These are phyloP conservation scores for Kobus ellipsiprymnus DNA, from an alignment of 2,113 vertebrate genomes.

Conservation along the genomic window DNA sequence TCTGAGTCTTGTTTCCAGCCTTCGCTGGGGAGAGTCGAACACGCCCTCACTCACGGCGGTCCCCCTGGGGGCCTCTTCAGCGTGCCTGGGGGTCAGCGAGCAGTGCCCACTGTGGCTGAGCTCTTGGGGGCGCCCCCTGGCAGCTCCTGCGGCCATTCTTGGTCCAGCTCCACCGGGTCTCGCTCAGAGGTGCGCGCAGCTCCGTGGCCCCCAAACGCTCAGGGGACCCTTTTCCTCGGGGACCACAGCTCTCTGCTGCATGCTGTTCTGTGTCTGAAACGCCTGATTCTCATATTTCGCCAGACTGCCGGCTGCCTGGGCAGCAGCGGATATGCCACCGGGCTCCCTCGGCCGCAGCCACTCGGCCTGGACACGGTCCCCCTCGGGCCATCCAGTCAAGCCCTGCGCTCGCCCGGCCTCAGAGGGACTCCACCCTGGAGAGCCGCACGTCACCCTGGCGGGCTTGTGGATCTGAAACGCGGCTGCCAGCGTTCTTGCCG, in stretches of 20 bases:
- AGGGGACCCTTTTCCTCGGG: background rate
- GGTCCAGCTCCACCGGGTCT: rapidly evolving
- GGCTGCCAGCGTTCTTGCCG: background rate
- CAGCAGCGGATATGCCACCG: background rate
- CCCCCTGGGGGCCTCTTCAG: background rate
- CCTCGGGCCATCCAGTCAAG: background rate
- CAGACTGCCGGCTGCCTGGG: background rate
- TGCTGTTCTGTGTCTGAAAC: background rate
- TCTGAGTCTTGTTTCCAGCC: background rate
- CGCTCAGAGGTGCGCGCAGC: background rate
- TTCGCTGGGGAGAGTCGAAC: background rate
- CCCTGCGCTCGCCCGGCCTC: background rate
- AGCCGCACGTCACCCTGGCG: background rate
- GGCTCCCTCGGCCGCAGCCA: background rate
- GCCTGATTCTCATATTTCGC: background rate
- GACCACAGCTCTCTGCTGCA: background rate
- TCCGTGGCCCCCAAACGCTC: rapidly evolving
- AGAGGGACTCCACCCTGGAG: background rate
- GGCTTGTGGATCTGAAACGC: background rate
- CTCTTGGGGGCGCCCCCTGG: background rate
- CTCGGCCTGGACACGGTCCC: background rate
- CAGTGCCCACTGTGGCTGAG: background rate
- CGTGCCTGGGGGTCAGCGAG: background rate
- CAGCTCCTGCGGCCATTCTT: background rate
- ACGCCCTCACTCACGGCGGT: background rate